Evolutionary conservation across 2,888 invertebrate species (phyloP), one percentile per base, ranked within the genome.

Genomic region (Oscheius sp.): DNA sequence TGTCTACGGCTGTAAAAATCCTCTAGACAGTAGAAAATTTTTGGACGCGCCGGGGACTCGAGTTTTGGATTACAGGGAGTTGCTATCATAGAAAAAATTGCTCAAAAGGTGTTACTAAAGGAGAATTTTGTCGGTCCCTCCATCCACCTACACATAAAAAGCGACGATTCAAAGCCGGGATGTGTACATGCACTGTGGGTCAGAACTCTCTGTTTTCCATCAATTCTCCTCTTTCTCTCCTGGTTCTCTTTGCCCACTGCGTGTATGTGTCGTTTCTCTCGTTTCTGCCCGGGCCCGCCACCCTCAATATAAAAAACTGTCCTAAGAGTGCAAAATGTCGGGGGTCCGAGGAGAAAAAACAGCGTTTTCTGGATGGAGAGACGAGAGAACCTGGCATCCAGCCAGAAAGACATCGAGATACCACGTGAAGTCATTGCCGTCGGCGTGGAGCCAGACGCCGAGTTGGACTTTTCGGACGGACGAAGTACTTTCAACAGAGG

Each of bases 271-370:
- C 46, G 27, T 41, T 45, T 63, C 45, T 45, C 61, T 61, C 59
- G 13, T 6, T 18, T 25, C n/a, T n/a, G n/a, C 59, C 35, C 35
- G 5, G 35, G 35, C 35, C 35, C 35, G 35, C 35, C 9, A 35
- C 35, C 35, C 35, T 35, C 35, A 35, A 64, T 64, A 46, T 66
- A 66, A 66, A 66, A 66, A 66, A 66, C 66, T 66, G 66, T 66
- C 66, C 66, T 66, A 25, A 66, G 29, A 66, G 66, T 49, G 66
- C 66, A 66, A n/a, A 0, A n/a, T 18, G 18, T 18, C 63, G 43
- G 43, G 43, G 43, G 7, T 5, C 55, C 6, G 23, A 23, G 21
- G 21, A n/a, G 6, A 43, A 61, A 43, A 52, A n/a, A 66, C 52
- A 66, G 29, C 66, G 64, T 25, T 21, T 13, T 12, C 16, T 21